Evolutionary conservation across 2,113 vertebrate genomes (phyloP).

Genomic region (Anoplopoma fimbria): DNA sequence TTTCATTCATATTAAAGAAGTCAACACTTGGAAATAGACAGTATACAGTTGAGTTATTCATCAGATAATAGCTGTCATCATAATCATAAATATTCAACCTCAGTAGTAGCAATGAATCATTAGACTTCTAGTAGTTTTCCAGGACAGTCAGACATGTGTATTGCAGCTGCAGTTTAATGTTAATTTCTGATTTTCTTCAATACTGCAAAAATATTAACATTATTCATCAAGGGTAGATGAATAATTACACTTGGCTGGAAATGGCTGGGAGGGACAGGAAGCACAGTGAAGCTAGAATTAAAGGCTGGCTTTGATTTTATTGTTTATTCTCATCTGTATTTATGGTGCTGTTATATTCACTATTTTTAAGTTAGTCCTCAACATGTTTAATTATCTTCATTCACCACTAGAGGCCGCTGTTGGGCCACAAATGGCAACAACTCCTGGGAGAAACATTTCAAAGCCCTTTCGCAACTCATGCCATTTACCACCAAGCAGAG

Average conservation of each 20-base stretch:
- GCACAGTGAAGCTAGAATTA: not conserved
- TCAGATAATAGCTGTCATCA: not conserved
- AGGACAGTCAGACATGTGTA: not conserved
- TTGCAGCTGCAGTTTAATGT: not conserved
- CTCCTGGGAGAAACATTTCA: not conserved
- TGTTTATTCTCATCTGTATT: not conserved
- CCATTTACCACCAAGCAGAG: not conserved
- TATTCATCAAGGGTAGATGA: not conserved
- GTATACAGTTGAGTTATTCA: not conserved
- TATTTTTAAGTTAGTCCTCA: not conserved
- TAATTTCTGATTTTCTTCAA: not conserved
- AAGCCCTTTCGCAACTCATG: not conserved
- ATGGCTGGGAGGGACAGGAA: not conserved
- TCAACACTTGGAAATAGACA: not conserved
- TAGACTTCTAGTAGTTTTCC: not conserved
- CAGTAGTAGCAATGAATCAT: not conserved
- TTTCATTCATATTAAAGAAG: slow-evolving; percentile 6
- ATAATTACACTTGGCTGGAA: not conserved
- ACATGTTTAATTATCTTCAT: not conserved
- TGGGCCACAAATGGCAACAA: slow-evolving; percentile 6
- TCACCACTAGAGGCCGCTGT: slow-evolving; percentile 19
- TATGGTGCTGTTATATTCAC: not conserved
- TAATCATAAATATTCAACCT: not conserved
- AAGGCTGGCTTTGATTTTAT: not conserved
- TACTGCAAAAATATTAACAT: not conserved